Conservation (phyloP, 92 coral and sea anemone genomes). For the Metridium senile region DNA sequence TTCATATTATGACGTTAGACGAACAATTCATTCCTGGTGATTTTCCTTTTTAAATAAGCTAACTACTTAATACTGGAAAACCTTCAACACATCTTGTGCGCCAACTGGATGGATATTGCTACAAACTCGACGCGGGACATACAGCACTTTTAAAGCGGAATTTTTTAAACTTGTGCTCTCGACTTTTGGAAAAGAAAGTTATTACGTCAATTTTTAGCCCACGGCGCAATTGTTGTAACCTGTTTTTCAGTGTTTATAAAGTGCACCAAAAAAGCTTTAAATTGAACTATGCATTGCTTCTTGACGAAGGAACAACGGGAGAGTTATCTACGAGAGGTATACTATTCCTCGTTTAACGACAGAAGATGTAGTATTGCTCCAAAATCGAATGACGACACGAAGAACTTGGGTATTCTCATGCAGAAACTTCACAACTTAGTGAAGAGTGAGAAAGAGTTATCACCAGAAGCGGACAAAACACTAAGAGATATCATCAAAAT, state of each 20-base stretch:
- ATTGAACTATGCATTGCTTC: constrained; percentile 66
- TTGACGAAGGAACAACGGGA: constrained; percentile 83
- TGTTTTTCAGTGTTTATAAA: neutral
- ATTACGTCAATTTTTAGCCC: neutral
- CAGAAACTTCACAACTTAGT: constrained; percentile 65
- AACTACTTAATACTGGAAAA: neutral
- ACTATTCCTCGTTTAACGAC: constrained; percentile 82
- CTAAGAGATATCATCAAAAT: constrained; percentile 66
- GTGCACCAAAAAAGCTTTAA: neutral
- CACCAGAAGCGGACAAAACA: constrained; percentile 64
- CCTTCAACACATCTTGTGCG: neutral
- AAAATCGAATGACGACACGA: constrained; percentile 58
- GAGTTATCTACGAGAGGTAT: constrained; percentile 85
- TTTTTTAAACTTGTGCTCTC: neutral
- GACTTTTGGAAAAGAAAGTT: neutral
- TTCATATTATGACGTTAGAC: constrained; percentile 11
- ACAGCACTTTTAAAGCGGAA: too few relatives aligned
- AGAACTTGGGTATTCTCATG: constrained; percentile 58
- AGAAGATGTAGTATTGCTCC: constrained; percentile 70
- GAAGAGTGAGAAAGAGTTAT: constrained; percentile 72
- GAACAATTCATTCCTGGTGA: neutral
- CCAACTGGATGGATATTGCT: neutral
- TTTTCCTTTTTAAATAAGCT: neutral
- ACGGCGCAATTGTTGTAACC: neutral
- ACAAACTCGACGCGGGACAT: too few relatives aligned